Evolutionary conservation across 2,888 invertebrate genomes (phyloP).

Genomic region (Aleiodes testaceus): DNA sequence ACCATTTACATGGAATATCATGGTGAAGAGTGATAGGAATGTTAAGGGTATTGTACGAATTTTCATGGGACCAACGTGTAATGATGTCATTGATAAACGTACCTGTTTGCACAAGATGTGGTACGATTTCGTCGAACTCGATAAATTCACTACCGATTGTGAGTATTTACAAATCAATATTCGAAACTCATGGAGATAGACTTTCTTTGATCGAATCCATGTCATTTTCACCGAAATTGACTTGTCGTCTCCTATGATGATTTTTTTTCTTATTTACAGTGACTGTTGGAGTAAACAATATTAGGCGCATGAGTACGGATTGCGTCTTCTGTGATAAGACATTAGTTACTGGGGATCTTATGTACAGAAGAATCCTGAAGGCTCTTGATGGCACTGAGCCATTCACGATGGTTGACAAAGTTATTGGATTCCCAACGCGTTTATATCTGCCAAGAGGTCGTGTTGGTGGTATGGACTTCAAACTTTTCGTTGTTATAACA

Average conservation of each 20-base stretch:
- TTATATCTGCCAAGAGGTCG: slow-evolving; percentile 79
- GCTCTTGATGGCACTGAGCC: slow-evolving; percentile 65
- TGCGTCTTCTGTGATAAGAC: slow-evolving; percentile 59
- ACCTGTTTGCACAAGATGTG: slow-evolving; percentile 63
- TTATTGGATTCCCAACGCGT: slow-evolving; percentile 75
- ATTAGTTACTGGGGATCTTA: slow-evolving; percentile 58
- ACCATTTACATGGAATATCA: slow-evolving; percentile 78
- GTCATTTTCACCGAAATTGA: no score
- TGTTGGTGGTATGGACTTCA: slow-evolving; percentile 79
- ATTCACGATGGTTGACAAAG: slow-evolving; percentile 62
- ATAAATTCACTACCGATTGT: slow-evolving; percentile 76
- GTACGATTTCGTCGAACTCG: slow-evolving; percentile 78
- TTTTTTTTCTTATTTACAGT: slow-evolving; percentile 56
- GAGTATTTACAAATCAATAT: slow-evolving; percentile 63
- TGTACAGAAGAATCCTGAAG: slow-evolving; percentile 63
- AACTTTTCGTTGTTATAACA: slow-evolving; percentile 77
- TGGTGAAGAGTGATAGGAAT: slow-evolving; percentile 77
- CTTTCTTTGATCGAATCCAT: no score
- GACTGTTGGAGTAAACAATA: slow-evolving; percentile 63
- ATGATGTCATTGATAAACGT: slow-evolving; percentile 13
- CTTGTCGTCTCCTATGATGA: not conserved
- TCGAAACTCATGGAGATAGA: not conserved
- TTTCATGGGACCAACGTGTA: slow-evolving; percentile 78
- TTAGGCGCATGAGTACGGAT: slow-evolving; percentile 64
- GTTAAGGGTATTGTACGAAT: slow-evolving; percentile 78